These are phyloP conservation scores for Artibeus jamaicensis DNA, from an alignment of 2,797 vertebrate species.

Conservation along the genomic window DNA sequence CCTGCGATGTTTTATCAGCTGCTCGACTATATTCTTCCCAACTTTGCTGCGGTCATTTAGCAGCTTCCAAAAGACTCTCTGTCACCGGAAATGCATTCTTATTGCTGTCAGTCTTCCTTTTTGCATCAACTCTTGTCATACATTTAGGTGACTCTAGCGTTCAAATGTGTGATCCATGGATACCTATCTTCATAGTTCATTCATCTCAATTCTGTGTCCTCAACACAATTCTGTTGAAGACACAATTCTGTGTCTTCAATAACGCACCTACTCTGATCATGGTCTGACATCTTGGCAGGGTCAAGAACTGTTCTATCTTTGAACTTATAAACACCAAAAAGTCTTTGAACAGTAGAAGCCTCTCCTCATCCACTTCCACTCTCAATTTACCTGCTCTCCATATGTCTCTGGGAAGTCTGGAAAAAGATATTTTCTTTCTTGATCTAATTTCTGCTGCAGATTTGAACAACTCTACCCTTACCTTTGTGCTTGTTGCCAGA, in stretches of 20 bases:
- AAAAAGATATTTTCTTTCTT: neutral
- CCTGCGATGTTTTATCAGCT: neutral
- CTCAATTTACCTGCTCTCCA: neutral
- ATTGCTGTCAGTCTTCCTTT: neutral
- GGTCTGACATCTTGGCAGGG: neutral
- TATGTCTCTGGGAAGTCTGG: neutral
- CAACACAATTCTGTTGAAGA: no score
- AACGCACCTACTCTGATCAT: neutral
- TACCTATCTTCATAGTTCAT: neutral
- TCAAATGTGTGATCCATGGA: neutral
- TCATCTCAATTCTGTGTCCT: neutral
- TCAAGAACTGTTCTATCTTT: neutral
- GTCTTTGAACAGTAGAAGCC: neutral
- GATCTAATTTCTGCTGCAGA: neutral
- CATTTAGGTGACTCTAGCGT: neutral
- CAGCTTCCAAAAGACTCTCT: neutral
- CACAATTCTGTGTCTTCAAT: neutral
- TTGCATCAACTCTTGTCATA: neutral
- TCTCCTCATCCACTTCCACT: neutral
- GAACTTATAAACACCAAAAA: neutral
- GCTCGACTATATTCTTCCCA: neutral
- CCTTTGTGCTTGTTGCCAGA: neutral
- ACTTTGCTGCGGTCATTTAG: neutral
- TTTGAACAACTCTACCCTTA: neutral
- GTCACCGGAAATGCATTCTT: neutral